Evolutionary conservation across 2,888 invertebrate species (phyloP), one percentile per base, ranked within the genome.

Genomic region (Tenthredo distinguenda): DNA sequence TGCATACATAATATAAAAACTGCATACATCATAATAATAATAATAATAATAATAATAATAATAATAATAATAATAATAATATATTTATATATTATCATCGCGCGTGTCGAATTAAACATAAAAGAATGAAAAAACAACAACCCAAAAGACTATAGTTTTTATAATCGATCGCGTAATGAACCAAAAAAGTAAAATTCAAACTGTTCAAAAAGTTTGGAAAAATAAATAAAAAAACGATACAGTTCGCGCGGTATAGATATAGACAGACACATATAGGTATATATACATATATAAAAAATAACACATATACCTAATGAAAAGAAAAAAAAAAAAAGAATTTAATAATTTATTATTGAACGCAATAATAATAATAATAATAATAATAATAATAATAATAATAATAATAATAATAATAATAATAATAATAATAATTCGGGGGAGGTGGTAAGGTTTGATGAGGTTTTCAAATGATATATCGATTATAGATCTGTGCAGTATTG

Each of bases 351-450:
- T 26, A 62, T 62, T 62, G 10, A 62, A 62, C 62, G 62, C 62
- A 62, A 62, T 62, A 62, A 62, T 62, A 21, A 62, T 62, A 26
- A 62, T 62, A 62, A 26, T 62, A 62, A n/a, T 62, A 62, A 26
- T 21, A 62, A 62, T 62, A 62, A 62, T 62, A 21, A 62, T 26
- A 10, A 7, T 9, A 62, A 26, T 62, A 62, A 62, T 62, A 62
- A 62, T 62, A 62, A 62, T 62, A 62, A 62, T 26, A 55, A 55
- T n/a, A 55, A 55, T n/a, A 62, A 58, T 21, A 58, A 21, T 21
- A 58, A 62, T 26, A 62, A 26, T 26, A 26, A 62, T 62, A 62
- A 21, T 62, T n/a, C 26, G 62, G 62, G 62, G 62, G 62, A 62
- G 62, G 62, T 62, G 62, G 62, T 26, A 62, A 26, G 10, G 62